Conservation (phyloP, 2,888 invertebrate species). For the Julus scandinavius region DNA sequence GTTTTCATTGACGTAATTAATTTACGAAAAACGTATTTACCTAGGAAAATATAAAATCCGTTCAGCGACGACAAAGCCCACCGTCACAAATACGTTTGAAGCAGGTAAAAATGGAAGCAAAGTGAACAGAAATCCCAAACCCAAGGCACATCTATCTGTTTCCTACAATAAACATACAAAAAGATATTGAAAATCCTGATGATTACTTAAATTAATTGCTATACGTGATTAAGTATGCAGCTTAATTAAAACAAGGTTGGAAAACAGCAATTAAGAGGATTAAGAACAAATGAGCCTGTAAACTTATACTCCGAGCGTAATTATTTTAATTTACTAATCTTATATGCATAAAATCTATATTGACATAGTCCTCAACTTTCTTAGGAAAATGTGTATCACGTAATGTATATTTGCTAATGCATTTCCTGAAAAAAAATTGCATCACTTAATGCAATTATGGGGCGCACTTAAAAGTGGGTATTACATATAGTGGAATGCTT, state of each 20-base stretch:
- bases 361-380: too few species aligned
- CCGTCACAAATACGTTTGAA: constrained; percentile 55
- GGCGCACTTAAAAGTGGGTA: too few species aligned
- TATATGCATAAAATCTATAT: not conserved
- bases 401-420: not conserved
- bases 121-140: constrained; percentile 62
- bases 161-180: constrained; percentile 31
- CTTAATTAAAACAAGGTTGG: not conserved
- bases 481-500: too few species aligned
- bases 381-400: not conserved
- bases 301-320: not conserved
- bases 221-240: not conserved
- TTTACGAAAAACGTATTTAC: constrained; percentile 9
- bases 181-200: not conserved
- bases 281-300: not conserved
- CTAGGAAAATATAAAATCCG: constrained; percentile 55
- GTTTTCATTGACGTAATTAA: not conserved
- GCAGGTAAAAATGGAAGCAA: constrained; percentile 60
- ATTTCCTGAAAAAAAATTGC: not conserved
- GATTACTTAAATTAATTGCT: not conserved
- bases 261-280: not conserved
- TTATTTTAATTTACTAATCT: not conserved
- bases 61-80: constrained; percentile 56
- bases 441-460: too few species aligned
- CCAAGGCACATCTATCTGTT: constrained; percentile 54